Conservation (phyloP, 2,888 invertebrate genomes). For the Drosophila nr. perissopoda region DNA sequence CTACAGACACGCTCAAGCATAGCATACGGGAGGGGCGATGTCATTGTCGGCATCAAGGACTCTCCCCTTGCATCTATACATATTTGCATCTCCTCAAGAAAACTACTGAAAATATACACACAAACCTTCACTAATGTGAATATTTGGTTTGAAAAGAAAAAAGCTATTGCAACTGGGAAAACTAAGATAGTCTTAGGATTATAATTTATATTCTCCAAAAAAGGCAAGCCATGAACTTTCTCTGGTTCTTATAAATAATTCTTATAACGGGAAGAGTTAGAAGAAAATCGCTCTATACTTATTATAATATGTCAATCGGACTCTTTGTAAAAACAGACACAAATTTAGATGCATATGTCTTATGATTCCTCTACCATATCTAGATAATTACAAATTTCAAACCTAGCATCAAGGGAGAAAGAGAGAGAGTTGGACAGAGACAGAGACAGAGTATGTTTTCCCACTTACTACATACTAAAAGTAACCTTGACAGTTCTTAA, state of each 20-base stretch:
- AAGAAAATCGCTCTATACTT: neutral
- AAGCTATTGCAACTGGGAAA: neutral
- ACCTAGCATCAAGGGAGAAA: neutral
- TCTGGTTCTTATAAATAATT: neutral
- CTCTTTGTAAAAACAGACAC: too few relatives aligned
- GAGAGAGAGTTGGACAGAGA: neutral
- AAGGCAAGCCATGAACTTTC: neutral
- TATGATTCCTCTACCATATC: neutral
- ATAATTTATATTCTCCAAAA: neutral
- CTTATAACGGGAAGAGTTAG: neutral
- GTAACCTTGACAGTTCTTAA: constrained; percentile 24
- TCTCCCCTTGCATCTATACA: constrained; percentile 2
- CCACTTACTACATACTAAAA: constrained; percentile 11
- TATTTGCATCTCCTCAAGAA: neutral
- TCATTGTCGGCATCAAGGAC: constrained; percentile 35
- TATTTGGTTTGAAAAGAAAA: neutral
- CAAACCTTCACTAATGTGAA: neutral
- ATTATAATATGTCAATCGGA: neutral
- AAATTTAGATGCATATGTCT: neutral
- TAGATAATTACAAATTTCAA: neutral
- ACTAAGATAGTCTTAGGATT: too few relatives aligned
- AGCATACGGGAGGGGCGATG: neutral
- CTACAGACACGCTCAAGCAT: constrained; percentile 39
- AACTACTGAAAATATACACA: neutral
- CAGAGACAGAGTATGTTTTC: neutral